These are phyloP conservation scores for Gephyroberyx darwinii DNA, from an alignment of 2,797 vertebrate genomes.

Conservation along the genomic window DNA sequence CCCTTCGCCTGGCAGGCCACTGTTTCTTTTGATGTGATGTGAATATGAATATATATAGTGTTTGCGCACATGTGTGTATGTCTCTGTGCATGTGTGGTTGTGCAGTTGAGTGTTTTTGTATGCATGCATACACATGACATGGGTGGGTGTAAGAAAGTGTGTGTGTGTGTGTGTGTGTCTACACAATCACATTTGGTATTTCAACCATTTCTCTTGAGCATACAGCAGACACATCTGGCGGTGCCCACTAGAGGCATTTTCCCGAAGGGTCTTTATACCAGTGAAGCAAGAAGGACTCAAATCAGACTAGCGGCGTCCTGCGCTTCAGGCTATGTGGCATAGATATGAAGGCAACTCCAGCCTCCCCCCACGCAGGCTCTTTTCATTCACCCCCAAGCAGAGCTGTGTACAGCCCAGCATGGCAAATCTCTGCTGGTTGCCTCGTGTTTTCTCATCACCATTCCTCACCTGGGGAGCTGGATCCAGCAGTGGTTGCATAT, in stretches of 20 bases:
- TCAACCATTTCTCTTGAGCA: constrained; percentile 34
- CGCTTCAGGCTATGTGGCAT: constrained; percentile 51
- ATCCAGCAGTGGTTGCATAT: constrained; percentile 59
- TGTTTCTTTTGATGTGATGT: constrained; percentile 52
- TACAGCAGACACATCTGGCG: constrained; percentile 10
- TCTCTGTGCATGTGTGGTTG: not conserved
- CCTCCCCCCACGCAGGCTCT: constrained; percentile 39
- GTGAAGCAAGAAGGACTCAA: constrained; percentile 41
- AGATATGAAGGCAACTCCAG: constrained; percentile 56
- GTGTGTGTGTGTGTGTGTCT: constrained; percentile 19
- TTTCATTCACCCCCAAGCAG: constrained; percentile 60
- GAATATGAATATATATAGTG: constrained; percentile 45
- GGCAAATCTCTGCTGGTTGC: constrained; percentile 65
- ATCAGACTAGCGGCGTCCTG: constrained; percentile 62
- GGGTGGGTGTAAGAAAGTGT: constrained; percentile 4
- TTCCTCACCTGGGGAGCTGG: constrained; percentile 73
- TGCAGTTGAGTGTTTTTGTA: constrained; percentile 36
- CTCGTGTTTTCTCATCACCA: constrained; percentile 74
- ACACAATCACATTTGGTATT: constrained; percentile 40
- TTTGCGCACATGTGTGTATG: constrained; percentile 4
- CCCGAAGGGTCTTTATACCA: constrained; percentile 47
- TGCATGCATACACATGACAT: constrained; percentile 31
- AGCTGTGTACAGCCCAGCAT: constrained; percentile 46
- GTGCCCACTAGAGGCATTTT: constrained; percentile 54
- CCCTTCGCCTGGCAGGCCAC: constrained; percentile 19